Evolutionary conservation across 2,113 vertebrate species (phyloP), one percentile per base, ranked within the genome.

Genomic region (Hipposideros armiger): DNA sequence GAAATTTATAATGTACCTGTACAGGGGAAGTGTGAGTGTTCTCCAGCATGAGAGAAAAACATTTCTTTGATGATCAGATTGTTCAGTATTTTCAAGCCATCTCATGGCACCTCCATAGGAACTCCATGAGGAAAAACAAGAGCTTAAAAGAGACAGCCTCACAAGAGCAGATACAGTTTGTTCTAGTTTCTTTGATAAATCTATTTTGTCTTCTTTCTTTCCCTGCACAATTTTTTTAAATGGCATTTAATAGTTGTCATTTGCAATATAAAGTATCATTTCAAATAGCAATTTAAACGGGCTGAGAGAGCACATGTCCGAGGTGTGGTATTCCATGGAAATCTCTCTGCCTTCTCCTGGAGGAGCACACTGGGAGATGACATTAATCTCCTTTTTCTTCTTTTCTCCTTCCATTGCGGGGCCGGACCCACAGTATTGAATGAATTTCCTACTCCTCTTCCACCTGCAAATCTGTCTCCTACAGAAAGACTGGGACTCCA

Each of bases 61-160:
- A 77, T 14, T 56, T 50, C 19, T 91, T 52, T 91, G 19, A 82
- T 64, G 80, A 87, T 96, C 67, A 92, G 40, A 78, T 54, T 52
- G 62, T 32, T 95, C 20, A 73, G 58, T 5, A 85, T 0, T 84
- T 28, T 90, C 87, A 97, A 96, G 93, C 3, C 4, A 82, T 24
- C 52, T 7, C 62, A 42, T 30, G 50, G 45, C 11, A 77, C 50
- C 83, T 90, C 52, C 30, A 22, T 26, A 42, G 45, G 66, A 90
- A 64, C 32, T 60, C 62, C 24, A 24, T 3, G 22, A 92, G 42
- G 28, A 47, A 93, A 91, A 80, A 84, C 36, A 66, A 70, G 13
- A 94, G 54, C 62, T 58, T 58, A 13, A 54, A 45, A 93, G 69
- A 62, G 19, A 84, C 45, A 52, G 36, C 42, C n/a, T 47, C 69